These are phyloP conservation scores for Okapia johnstoni DNA, from an alignment of 2,113 vertebrate genomes.

Conservation along the genomic window DNA sequence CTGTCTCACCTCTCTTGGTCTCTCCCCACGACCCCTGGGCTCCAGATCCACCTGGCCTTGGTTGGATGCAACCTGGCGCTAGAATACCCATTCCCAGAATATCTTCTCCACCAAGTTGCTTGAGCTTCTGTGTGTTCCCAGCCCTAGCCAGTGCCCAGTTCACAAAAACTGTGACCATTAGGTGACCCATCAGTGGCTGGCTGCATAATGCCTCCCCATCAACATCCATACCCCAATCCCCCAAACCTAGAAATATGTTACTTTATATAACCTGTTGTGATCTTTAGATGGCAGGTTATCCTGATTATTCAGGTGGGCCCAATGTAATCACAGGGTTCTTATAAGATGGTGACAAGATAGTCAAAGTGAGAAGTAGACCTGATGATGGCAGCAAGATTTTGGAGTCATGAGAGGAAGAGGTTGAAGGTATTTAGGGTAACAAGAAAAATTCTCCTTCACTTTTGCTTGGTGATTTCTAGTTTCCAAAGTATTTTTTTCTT, in stretches of 20 bases:
- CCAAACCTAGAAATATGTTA: neutral
- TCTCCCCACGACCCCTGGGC: neutral
- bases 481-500: neutral
- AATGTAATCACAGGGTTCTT: neutral
- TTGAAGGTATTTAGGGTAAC: neutral
- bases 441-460: neutral
- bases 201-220: neutral
- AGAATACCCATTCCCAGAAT: neutral
- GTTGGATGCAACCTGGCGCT: neutral
- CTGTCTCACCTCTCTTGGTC: neutral
- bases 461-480: neutral
- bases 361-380: neutral
- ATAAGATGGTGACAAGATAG: neutral
- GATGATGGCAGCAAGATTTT: neutral
- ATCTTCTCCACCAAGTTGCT: neutral
- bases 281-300: neutral
- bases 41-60: neutral
- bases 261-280: neutral
- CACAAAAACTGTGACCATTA: neutral
- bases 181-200: neutral
- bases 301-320: neutral
- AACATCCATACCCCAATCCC: neutral
- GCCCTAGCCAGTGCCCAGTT: neutral
- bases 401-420: neutral
- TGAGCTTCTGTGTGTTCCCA: neutral